Evolutionary conservation across 2,113 vertebrate genomes (phyloP).

Genomic region (Irena cyanogastra): DNA sequence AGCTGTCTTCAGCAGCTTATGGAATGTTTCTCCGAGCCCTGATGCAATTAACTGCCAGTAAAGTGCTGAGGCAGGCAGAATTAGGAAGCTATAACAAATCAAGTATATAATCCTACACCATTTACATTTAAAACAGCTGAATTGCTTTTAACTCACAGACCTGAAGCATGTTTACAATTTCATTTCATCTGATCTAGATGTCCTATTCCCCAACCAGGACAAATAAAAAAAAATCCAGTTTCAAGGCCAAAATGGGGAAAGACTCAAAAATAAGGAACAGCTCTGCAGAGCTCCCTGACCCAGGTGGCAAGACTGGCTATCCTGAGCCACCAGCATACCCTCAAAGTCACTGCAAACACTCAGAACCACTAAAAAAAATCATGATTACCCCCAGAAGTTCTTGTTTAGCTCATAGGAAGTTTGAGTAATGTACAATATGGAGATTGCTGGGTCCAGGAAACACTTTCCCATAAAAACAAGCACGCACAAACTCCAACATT

Average conservation of each 20-base stretch:
- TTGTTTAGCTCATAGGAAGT: not conserved
- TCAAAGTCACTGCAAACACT: not conserved
- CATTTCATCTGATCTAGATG: constrained; percentile 11
- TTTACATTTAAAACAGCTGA: constrained; percentile 60
- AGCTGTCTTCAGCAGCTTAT: constrained; percentile 61
- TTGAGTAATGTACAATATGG: not conserved
- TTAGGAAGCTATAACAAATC: constrained; percentile 69
- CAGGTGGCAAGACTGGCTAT: not conserved
- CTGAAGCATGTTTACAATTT: constrained; percentile 10
- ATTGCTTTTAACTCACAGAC: constrained; percentile 58
- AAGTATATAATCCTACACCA: constrained; percentile 55
- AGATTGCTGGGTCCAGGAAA: not conserved
- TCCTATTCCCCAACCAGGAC: not conserved
- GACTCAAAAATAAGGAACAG: not conserved
- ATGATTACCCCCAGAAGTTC: not conserved
- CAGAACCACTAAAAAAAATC: not conserved
- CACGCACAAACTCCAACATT: not conserved
- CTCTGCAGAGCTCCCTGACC: not conserved
- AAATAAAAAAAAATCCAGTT: not conserved
- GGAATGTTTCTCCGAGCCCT: constrained; percentile 59
- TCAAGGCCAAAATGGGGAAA: not conserved
- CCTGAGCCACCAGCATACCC: not conserved
- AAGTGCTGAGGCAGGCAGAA: constrained; percentile 72
- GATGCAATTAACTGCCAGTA: constrained; percentile 68
- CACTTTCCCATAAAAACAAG: not conserved